A percentile compares a stretch with the other conserved stretches of the same genome.
Evolutionary conservation across 2,797 vertebrate species (phyloP).

Genomic region (Chiroxiphia lanceolata): DNA sequence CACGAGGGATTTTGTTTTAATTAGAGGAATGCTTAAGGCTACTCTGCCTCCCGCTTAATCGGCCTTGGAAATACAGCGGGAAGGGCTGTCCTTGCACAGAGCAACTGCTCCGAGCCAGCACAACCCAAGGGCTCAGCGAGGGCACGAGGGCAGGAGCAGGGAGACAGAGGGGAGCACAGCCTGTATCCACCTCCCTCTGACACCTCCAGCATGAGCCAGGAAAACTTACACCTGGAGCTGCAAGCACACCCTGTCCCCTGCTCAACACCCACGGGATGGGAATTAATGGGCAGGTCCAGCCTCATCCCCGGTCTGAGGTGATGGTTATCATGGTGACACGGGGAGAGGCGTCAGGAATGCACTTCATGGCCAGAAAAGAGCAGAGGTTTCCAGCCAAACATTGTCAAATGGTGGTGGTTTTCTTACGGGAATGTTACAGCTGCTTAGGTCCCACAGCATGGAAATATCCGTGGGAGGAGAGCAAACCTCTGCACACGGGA

Average conservation of each 20-base stretch:
- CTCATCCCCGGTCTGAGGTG: not conserved
- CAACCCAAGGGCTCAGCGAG: not conserved
- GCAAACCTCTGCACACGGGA: not conserved
- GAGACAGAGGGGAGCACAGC: not conserved
- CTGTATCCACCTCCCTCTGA: not conserved
- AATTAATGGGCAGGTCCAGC: not conserved
- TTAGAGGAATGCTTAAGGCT: slow-evolving; percentile 34
- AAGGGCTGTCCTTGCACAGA: not conserved
- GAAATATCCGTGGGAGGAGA: not conserved
- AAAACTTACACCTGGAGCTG: not conserved
- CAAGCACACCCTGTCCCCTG: not conserved
- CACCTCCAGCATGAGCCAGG: rapidly evolving
- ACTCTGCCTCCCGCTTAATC: not conserved
- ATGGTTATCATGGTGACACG: not conserved
- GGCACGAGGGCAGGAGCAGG: not conserved
- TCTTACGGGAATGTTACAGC: not conserved
- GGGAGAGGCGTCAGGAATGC: not conserved
- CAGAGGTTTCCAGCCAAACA: not conserved
- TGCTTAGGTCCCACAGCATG: not conserved
- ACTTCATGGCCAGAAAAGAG: not conserved
- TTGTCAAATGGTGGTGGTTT: not conserved
- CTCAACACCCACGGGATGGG: not conserved
- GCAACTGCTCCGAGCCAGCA: not conserved
- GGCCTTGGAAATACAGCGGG: not conserved
- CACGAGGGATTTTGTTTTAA: slow-evolving; percentile 43